phyloP scores from a whole-genome alignment of 2,113 vertebrate species.

The Eolophus roseicapilla region DNA sequence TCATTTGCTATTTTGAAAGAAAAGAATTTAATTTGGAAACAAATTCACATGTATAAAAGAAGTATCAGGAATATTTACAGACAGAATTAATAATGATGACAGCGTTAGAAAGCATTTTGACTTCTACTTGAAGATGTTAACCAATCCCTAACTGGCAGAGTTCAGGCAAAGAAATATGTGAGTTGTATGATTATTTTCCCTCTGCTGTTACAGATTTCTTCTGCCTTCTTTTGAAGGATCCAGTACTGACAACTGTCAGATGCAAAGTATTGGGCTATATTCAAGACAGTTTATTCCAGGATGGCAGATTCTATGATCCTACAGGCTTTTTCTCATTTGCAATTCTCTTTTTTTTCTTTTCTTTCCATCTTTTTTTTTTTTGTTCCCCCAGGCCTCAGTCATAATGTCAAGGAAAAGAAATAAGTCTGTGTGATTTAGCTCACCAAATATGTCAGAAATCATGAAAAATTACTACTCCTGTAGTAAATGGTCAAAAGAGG shows the following conservation, averaged over 20 bases:
- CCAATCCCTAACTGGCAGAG: neutral
- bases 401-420: conserved; percentile 23
- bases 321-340: conserved; percentile 17
- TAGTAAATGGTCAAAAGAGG: neutral
- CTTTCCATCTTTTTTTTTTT: neutral
- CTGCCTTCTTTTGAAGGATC: neutral
- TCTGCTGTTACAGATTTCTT: neutral
- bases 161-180: neutral
- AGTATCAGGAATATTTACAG: neutral
- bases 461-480: neutral
- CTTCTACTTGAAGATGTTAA: neutral
- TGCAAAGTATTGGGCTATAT: neutral
- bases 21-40: neutral
- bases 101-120: neutral
- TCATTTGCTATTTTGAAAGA: neutral
- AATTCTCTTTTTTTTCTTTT: neutral
- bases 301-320: neutral
- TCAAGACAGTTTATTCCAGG: neutral
- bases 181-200: neutral
- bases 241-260: neutral
- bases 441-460: neutral
- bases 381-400: neutral
- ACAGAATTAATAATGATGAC: neutral
- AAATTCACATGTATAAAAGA: neutral
- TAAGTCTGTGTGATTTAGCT: conserved; percentile 31